These are phyloP conservation scores for Hemithea aestivaria DNA, from an alignment of 2,888 invertebrate species.

Conservation along the genomic window DNA sequence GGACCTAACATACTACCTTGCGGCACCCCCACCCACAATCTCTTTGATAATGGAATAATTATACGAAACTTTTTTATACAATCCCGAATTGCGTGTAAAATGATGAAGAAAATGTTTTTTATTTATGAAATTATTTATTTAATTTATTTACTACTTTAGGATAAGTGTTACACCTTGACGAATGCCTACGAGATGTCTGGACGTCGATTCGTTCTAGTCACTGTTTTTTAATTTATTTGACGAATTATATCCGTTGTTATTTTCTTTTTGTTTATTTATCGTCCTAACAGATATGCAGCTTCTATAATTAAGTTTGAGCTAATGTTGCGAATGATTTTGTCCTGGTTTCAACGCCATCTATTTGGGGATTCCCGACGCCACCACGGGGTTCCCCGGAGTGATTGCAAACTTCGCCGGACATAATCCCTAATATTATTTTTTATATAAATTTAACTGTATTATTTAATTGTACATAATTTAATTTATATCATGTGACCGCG, in stretches of 20 bases:
- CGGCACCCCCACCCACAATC: slow-evolving; percentile 40
- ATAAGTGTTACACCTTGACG: slow-evolving; percentile 76
- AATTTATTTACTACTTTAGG: slow-evolving; percentile 37
- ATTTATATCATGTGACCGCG: slow-evolving; percentile 76
- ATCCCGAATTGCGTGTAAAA: slow-evolving; percentile 52
- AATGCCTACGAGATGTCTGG: slow-evolving; percentile 67
- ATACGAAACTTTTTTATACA: slow-evolving; percentile 65
- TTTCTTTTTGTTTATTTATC: slow-evolving; percentile 50
- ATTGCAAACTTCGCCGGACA: slow-evolving; percentile 27
- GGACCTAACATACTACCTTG: slow-evolving; percentile 49
- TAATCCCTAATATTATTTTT: slow-evolving; percentile 64
- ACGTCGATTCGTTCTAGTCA: slow-evolving; percentile 64
- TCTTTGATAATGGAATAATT: slow-evolving; percentile 36
- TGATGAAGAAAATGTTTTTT: slow-evolving; percentile 49
- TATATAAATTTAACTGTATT: slow-evolving; percentile 73
- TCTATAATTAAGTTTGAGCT: slow-evolving; percentile 63
- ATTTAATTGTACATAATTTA: slow-evolving; percentile 77
- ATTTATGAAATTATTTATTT: slow-evolving; percentile 63
- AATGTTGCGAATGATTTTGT: slow-evolving; percentile 53
- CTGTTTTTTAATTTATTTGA: slow-evolving; percentile 62
- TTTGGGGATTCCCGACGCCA: slow-evolving; percentile 50
- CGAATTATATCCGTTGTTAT: slow-evolving; percentile 52
- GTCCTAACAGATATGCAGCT: slow-evolving; percentile 68
- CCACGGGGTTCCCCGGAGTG: slow-evolving; percentile 46
- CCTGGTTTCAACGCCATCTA: slow-evolving; percentile 32